phyloP scores from a whole-genome alignment of 2,797 vertebrate genomes.

The Xerus rutilus region DNA sequence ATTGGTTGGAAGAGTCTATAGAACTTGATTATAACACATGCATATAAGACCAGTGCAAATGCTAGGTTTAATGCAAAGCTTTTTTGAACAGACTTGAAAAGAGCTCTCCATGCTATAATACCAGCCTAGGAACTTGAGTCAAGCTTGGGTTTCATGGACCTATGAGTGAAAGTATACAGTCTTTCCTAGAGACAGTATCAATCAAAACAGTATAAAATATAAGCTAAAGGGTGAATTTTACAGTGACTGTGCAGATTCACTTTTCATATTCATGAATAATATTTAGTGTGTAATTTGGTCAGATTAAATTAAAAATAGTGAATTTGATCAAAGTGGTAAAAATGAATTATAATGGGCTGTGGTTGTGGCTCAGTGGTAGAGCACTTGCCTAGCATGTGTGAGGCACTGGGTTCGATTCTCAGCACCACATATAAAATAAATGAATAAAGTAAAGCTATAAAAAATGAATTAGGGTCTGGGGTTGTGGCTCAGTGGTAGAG shows the following conservation, averaged over 20 bases:
- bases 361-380: too few species aligned
- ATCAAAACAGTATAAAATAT: not conserved
- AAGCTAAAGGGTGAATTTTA: not conserved
- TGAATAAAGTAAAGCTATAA: too few species aligned
- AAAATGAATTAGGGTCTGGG: not conserved
- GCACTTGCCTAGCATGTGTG: too few species aligned
- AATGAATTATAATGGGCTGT: not conserved
- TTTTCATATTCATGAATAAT: not conserved
- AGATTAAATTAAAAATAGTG: not conserved
- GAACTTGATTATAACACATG: not conserved
- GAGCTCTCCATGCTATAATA: not conserved
- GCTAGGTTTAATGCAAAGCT: not conserved
- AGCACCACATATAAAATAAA: too few species aligned
- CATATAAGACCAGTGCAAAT: not conserved
- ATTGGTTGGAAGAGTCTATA: not conserved
- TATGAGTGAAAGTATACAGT: not conserved
- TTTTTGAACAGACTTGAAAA: not conserved
- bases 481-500: too few species aligned
- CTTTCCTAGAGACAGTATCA: not conserved
- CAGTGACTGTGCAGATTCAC: not conserved
- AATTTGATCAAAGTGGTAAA: not conserved
- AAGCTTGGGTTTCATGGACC: not conserved
- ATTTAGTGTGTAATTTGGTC: not conserved
- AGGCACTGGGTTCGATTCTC: too few species aligned
- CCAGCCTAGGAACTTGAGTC: not conserved